Evolutionary conservation across 2,113 vertebrate genomes (phyloP).

Genomic region (Rissa tridactyla): DNA sequence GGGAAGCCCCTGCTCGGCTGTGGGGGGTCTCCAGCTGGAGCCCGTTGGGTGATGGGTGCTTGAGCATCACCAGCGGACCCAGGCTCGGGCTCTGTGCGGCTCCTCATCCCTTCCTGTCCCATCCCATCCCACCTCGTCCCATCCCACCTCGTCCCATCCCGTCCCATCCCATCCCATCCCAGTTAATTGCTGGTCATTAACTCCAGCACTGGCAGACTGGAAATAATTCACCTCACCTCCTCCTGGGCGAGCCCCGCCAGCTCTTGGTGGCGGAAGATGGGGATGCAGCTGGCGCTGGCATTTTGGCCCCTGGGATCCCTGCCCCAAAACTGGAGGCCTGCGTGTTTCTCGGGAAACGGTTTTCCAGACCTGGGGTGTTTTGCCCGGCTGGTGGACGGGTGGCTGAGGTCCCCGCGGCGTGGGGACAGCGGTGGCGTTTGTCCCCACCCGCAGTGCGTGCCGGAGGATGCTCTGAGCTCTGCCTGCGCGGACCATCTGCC

Average conservation of each 20-base stretch:
- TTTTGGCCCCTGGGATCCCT: not conserved
- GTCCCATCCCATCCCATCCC: not conserved
- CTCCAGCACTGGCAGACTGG: not conserved
- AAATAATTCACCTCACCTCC: not conserved
- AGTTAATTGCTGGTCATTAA: not conserved
- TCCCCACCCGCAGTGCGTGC: fast-evolving
- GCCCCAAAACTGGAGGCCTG: not conserved
- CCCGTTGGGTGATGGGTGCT: fast-evolving
- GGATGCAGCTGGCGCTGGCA: fast-evolving
- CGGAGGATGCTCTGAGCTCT: not conserved
- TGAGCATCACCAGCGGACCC: not conserved
- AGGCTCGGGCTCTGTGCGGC: not conserved
- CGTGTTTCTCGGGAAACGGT: fast-evolving
- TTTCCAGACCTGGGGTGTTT: not conserved
- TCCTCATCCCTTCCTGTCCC: not conserved
- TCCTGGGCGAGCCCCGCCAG: not conserved
- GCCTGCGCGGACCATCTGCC: not conserved
- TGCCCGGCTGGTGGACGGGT: fast-evolving
- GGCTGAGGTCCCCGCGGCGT: not conserved
- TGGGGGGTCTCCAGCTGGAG: not conserved
- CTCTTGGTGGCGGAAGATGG: not conserved
- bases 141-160: not conserved
- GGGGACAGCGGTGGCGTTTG: not conserved
- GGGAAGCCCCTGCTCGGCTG: not conserved
- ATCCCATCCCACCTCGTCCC: not conserved